phyloP scores from a whole-genome alignment of 2,797 vertebrate species.

The Pseudochromis fuscus region DNA sequence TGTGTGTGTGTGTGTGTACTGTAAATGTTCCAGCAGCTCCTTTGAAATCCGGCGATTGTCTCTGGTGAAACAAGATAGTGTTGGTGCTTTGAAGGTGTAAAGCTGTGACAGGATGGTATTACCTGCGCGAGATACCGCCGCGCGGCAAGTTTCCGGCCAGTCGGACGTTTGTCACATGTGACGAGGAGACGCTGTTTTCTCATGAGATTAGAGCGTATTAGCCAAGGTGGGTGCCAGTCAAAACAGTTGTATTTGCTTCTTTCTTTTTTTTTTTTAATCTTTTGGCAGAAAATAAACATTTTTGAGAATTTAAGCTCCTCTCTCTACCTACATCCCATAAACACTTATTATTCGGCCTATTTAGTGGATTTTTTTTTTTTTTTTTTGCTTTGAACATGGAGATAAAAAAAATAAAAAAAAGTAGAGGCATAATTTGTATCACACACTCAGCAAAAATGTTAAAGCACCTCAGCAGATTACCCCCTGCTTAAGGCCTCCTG shows the following conservation, averaged over 20 bases:
- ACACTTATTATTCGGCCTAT: slow-evolving; percentile 50
- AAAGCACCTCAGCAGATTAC: slow-evolving; percentile 62
- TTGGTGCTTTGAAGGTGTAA: slow-evolving; percentile 74
- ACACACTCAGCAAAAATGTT: slow-evolving; percentile 61
- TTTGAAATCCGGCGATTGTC: slow-evolving; percentile 79
- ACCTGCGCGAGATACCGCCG: slow-evolving; percentile 53
- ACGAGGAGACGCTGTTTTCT: slow-evolving; percentile 51
- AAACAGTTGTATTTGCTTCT: slow-evolving; percentile 58
- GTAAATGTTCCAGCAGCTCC: slow-evolving; percentile 60
- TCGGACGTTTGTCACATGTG: slow-evolving; percentile 67
- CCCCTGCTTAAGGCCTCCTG: slow-evolving; percentile 36
- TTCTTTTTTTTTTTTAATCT: slow-evolving; percentile 64
- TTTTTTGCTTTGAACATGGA: slow-evolving; percentile 59
- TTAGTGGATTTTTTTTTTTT: slow-evolving; percentile 60
- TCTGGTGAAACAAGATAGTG: slow-evolving; percentile 80
- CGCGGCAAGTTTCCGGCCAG: slow-evolving; percentile 61
- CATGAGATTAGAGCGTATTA: slow-evolving; percentile 78
- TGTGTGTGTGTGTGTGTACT: slow-evolving; percentile 8
- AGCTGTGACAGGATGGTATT: slow-evolving; percentile 72
- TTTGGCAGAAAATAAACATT: slow-evolving; percentile 68
- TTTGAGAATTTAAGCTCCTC: slow-evolving; percentile 49
- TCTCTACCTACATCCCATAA: slow-evolving; percentile 34
- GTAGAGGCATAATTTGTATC: slow-evolving; percentile 23
- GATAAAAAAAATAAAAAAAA: slow-evolving; percentile 43
- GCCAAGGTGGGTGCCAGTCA: slow-evolving; percentile 71